Base-by-base conservation (phyloP, 2,888 invertebrate species). In the Acleris cristana region DNA sequence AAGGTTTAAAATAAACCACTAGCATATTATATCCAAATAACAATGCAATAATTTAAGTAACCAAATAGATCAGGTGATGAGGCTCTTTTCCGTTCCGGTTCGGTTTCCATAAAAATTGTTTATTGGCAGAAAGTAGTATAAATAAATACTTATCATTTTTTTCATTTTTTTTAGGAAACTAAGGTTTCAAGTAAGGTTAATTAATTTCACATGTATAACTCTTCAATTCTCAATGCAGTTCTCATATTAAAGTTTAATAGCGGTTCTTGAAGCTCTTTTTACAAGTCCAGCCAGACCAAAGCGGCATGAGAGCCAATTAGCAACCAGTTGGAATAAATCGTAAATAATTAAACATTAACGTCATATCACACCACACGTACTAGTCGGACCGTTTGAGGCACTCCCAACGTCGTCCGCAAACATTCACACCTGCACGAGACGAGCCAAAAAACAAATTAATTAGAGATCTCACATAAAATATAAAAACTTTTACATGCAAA, bases 401-500 rank as follows among this genome's bases (percentile, higher is more conserved):
- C 60, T 61, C 66, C 66, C 60, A 19, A 12, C 14, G 21, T 45
- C 23, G n/a, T 62, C 30, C 53, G 57, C 48, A 58, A 53, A 54
- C 48, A 52, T 61, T 72, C 71, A 75, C 76, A 77, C 76, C 75
- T 77, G 76, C 72, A 78, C 70, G 71, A 70, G 73, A 73, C 73
- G 76, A 75, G 75, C 67, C 68, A 80, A 75, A 76, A 82, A 82
- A 75, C 77, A 78, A 83, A 84, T 81, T 79, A 82, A 84, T 82
- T 75, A 73, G 71, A 78, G 73, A 79, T 73, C 76, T 70, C 78
- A 74, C 74, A 81, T 82, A 79, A 79, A 77, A 79, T 71, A 72
- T 74, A 76, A 76, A 73, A 72, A 77, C 78, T 82, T 82, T 79
- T 73, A 79, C 77, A 85, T 83, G 77, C 74, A 82, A 80, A 86